These are phyloP conservation scores for Macaria liturata DNA, from an alignment of 2,888 invertebrate genomes.

Conservation along the genomic window DNA sequence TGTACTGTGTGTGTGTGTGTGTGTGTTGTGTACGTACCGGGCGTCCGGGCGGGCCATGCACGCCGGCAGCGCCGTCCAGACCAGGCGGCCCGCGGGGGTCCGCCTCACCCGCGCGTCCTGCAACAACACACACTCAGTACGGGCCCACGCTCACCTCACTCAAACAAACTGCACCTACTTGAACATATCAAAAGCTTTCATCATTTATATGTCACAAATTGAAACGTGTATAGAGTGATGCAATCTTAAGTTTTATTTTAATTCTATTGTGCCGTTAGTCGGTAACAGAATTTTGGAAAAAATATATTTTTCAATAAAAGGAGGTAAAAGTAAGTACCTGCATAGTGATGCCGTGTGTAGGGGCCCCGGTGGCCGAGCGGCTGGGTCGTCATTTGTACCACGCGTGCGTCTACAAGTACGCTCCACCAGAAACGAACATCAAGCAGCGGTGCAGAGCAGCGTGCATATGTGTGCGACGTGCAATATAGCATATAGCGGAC, in stretches of 20 bases:
- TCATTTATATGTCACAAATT: no score
- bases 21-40: constrained; percentile 80
- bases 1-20: no score
- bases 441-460: constrained; percentile 8
- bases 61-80: constrained; percentile 89
- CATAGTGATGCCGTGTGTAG: no score
- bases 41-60: constrained; percentile 93
- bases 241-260: no score
- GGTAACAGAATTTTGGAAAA: no score
- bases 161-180: no score
- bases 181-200: no score
- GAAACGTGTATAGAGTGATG: no score
- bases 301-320: no score
- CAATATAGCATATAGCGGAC: background rate
- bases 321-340: no score
- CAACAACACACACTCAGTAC: constrained; percentile 35
- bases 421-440: constrained; percentile 20
- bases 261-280: no score
- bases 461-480: constrained; percentile 14
- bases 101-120: constrained; percentile 89
- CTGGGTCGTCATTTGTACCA: constrained; percentile 63
- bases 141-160: background rate
- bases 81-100: constrained; percentile 91
- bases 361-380: background rate
- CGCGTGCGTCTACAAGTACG: constrained; percentile 28